Conservation (phyloP, 2,797 vertebrate species). For the Steatocranus sp. region DNA sequence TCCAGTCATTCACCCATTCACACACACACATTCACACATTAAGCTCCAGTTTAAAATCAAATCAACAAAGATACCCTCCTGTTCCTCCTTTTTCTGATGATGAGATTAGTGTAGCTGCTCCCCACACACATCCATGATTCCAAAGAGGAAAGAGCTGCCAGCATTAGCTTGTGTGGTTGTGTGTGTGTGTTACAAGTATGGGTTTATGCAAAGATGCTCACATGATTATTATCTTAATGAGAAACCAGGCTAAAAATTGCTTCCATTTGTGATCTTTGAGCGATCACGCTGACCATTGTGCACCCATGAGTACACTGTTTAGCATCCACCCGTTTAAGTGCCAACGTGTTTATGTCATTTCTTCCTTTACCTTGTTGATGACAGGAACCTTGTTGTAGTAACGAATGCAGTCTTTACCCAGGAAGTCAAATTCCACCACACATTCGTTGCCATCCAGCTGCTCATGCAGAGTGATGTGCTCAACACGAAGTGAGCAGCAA, state of each 20-base stretch:
- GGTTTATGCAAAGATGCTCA: neutral
- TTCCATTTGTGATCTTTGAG: neutral
- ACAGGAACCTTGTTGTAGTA: conserved; percentile 79
- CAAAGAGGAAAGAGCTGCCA: neutral
- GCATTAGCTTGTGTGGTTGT: neutral
- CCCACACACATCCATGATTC: neutral
- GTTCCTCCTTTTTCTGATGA: neutral
- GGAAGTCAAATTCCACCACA: conserved; percentile 80
- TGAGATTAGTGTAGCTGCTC: neutral
- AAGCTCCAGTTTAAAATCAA: neutral
- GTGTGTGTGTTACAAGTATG: neutral
- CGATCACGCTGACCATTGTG: neutral
- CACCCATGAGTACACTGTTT: fast-evolving
- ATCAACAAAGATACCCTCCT: neutral
- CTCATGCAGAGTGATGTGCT: conserved; percentile 75
- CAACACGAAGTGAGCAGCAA: conserved; percentile 80
- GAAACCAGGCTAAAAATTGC: neutral
- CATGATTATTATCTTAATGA: neutral
- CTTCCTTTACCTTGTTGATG: conserved; percentile 67
- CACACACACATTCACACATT: too few relatives aligned
- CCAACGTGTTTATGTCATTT: neutral
- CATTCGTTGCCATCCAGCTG: conserved; percentile 62
- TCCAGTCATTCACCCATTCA: too few relatives aligned
- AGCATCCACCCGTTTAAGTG: neutral
- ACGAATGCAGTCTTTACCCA: conserved; percentile 81